Conservation (phyloP, 64 coral and sea anemone genomes). For the Acropora tenuis region DNA sequence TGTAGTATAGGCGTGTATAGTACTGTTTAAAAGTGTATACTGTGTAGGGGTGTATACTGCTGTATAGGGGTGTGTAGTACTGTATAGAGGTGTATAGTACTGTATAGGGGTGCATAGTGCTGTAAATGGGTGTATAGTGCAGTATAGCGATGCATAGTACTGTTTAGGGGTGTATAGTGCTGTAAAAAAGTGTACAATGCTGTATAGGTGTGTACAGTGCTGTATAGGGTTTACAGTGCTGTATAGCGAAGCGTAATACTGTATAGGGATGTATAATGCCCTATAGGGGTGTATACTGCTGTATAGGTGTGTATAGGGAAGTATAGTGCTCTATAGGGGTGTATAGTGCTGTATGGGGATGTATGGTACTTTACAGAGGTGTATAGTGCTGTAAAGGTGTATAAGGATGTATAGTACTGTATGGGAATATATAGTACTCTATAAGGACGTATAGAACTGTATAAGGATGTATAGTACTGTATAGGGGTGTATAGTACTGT, state of each 20-base stretch:
- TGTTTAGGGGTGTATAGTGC: too few species aligned
- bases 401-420: too few species aligned
- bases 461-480: constrained; percentile 3
- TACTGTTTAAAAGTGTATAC: not conserved
- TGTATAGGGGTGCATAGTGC: not conserved
- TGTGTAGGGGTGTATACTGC: not conserved
- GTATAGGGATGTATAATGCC: not conserved
- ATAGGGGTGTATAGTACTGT: too few species aligned
- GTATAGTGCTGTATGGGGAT: too few species aligned
- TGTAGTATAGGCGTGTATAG: not conserved
- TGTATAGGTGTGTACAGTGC: constrained; percentile 12
- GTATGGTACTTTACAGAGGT: too few species aligned
- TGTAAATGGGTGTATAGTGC: not conserved
- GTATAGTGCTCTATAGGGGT: too few species aligned
- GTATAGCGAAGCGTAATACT: not conserved
- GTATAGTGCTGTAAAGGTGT: too few species aligned
- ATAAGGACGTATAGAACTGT: too few species aligned
- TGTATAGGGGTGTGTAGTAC: not conserved
- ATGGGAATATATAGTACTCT: too few species aligned
- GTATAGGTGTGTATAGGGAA: too few species aligned
- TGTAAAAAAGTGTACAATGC: too few species aligned
- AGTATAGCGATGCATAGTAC: constrained; percentile 1
- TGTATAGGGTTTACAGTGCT: constrained; percentile 19
- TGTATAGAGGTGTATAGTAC: not conserved
- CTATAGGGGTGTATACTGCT: too few species aligned